A percentile compares a stretch with the other conserved stretches of the same genome.
Evolutionary conservation across 2,888 invertebrate genomes (phyloP).

Genomic region (Mesorhabditis sp.): DNA sequence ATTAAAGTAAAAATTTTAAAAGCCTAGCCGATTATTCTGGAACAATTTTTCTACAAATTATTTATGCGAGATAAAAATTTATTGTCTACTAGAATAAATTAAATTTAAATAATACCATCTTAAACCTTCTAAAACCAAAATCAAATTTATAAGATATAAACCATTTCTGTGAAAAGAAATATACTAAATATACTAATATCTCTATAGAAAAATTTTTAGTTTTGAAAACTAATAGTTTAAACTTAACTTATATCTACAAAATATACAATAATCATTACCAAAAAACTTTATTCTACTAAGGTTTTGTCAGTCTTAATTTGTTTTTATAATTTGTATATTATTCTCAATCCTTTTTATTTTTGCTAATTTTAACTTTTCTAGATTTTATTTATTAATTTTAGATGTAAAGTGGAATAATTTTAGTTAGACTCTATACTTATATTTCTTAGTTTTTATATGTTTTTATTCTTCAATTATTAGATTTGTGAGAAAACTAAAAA

Average conservation of each 20-base stretch:
- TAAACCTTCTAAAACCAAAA: constrained; percentile 41
- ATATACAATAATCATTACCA: constrained; percentile 41
- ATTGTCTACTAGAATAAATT: constrained; percentile 42
- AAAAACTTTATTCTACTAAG: constrained; percentile 41
- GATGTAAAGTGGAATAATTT: constrained; percentile 70
- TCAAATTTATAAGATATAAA: constrained; percentile 42
- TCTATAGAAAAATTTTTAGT: constrained; percentile 47
- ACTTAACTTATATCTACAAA: constrained; percentile 47
- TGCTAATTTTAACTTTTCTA: constrained; percentile 60
- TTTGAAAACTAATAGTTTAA: constrained; percentile 51
- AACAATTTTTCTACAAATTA: constrained; percentile 47
- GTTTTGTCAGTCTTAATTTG: constrained; percentile 33
- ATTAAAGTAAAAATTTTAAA: constrained; percentile 45
- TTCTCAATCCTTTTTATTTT: constrained; percentile 35
- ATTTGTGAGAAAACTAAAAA: constrained; percentile 34
- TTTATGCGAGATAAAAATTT: constrained; percentile 39
- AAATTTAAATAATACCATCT: constrained; percentile 48
- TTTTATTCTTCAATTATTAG: constrained; percentile 38
- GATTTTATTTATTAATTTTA: constrained; percentile 58
- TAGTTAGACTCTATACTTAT: constrained; percentile 31
- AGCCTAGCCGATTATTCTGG: constrained; percentile 51
- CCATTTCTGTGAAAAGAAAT: constrained; percentile 40
- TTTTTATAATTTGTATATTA: constrained; percentile 28
- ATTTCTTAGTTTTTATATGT: constrained; percentile 37
- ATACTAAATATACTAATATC: constrained; percentile 46